Base-by-base conservation (phyloP, 2,888 invertebrate genomes). In the Cynaeus angustus region DNA sequence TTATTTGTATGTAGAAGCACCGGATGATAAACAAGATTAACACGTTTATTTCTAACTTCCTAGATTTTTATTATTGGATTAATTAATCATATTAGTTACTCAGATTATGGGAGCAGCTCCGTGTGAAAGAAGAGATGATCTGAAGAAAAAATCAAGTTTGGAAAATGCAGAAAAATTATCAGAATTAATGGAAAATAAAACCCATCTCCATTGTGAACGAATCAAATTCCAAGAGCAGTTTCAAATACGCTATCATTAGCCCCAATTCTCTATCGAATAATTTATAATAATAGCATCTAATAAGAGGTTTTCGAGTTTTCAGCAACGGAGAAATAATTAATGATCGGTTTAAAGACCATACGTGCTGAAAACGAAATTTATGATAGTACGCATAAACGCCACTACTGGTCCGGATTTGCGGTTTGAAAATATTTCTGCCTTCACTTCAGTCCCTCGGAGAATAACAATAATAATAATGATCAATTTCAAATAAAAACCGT, bases 311-410 rank as follows among this genome's bases (percentile, higher is more conserved):
- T 46, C 16, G 26, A 46, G n/a, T n/a, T 12, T 26, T 46, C 46
- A 58, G 9, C 46, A 33, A 14, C 28, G 37, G 21, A 46, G 43
- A 46, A 59, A 59, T 59, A 46, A 59, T 59, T 59, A 59, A 59
- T 46, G 28, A 59, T 59, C 33, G 46, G 45, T 58, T 59, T 59
- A 59, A 59, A 59, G 13, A 59, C 1, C 12, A 30, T 59, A 59
- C 46, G 59, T 59, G 59, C 46, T 59, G 56, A 58, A 58, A 58
- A 3, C n/a, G 28, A 43, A 58, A 58, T 58, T 58, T 58, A 58
- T 43, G 41, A 12, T 21, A n/a, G n/a, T n/a, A n/a, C n/a, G n/a
- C n/a, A n/a, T n/a, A n/a, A n/a, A n/a, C n/a, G n/a, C n/a, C n/a
- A n/a, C n/a, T n/a, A n/a, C n/a, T 4, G n/a, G 38, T 10, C 12